Conservation (phyloP, 1,140 invertebrate species). For the Paramacrobiotus metropolitanus region DNA sequence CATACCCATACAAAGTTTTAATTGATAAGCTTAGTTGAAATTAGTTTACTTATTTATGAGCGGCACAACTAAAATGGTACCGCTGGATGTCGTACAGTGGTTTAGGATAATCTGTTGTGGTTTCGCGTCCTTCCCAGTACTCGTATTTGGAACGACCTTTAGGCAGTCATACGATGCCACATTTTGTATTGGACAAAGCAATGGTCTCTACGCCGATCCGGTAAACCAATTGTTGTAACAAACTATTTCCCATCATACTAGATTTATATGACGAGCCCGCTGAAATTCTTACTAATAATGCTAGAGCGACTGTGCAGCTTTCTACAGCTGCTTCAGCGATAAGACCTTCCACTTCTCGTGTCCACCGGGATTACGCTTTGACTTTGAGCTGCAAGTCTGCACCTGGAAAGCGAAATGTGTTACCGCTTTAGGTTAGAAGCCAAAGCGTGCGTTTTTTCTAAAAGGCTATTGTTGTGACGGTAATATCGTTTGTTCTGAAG, state of each 20-base stretch:
- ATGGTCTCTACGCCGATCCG: background rate
- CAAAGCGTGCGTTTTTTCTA: background rate
- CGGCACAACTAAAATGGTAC: too few species aligned
- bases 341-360: conserved; percentile 24
- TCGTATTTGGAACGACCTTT: too few species aligned
- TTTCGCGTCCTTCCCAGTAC: too few species aligned
- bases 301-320: background rate
- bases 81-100: too few species aligned
- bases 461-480: background rate
- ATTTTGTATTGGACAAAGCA: background rate
- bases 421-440: background rate
- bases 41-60: too few species aligned
- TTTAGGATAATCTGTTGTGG: too few species aligned
- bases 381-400: conserved; percentile 66
- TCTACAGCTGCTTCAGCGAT: background rate
- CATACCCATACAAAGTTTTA: too few species aligned
- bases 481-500: background rate
- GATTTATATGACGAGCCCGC: too few species aligned
- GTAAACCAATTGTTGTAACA: background rate
- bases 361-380: conserved; percentile 64
- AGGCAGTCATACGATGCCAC: background rate
- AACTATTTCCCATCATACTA: background rate
- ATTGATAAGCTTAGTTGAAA: too few species aligned
- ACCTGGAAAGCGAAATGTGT: conserved; percentile 19
- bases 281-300: background rate